Conservation (phyloP, 1,140 invertebrate genomes). For the Hyphantria cunea region DNA sequence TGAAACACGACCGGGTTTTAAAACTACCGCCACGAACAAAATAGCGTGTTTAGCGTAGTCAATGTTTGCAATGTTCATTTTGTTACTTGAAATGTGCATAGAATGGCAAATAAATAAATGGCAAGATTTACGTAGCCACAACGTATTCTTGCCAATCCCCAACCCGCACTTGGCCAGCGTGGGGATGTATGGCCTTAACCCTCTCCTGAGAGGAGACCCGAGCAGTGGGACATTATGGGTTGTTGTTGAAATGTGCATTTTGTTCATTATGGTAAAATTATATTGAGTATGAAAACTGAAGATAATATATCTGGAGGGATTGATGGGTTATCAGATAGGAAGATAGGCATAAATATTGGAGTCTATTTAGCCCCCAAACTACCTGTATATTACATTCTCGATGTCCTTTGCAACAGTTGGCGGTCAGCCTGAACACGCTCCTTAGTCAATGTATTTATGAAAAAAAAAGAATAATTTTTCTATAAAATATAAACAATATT, state of each 20-base stretch:
- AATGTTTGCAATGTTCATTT: neutral
- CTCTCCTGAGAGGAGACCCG: no score
- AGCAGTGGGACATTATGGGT: no score
- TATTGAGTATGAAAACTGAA: neutral
- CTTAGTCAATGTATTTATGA: conserved; percentile 31
- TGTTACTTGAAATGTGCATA: no score
- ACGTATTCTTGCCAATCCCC: no score
- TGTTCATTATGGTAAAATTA: neutral
- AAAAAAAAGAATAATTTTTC: conserved; percentile 26
- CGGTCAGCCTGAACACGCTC: conserved; percentile 18
- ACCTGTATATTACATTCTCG: neutral
- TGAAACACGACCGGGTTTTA: conserved; percentile 6
- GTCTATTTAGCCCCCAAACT: neutral
- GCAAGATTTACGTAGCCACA: no score
- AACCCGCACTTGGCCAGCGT: no score
- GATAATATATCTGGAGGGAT: no score
- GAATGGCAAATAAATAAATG: no score
- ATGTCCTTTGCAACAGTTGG: conserved; percentile 3
- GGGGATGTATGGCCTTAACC: no score
- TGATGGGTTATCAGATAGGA: no score
- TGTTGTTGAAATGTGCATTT: no score
- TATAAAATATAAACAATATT: conserved; percentile 21
- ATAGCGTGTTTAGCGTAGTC: conserved; percentile 14
- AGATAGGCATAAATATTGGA: neutral
- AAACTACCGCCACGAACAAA: conserved; percentile 18